Conservation (phyloP, 2,113 vertebrate species). For the Megaceryle torquata region DNA sequence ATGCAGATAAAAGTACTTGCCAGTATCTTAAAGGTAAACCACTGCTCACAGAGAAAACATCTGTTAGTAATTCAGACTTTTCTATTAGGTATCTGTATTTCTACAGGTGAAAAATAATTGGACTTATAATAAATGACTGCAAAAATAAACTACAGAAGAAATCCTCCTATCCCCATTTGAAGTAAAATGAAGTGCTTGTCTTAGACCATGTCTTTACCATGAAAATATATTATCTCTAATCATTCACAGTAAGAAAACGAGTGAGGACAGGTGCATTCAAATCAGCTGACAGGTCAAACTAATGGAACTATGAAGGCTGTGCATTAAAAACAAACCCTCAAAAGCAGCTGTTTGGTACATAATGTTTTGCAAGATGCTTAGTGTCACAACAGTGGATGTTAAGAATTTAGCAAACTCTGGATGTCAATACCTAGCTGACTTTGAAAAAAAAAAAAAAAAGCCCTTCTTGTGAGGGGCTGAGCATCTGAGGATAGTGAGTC, state of each 20-base stretch:
- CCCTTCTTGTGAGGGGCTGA: not conserved
- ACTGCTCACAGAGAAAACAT: not conserved
- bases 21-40: not conserved
- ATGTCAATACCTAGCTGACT: not conserved
- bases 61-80: not conserved
- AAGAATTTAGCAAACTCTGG: not conserved
- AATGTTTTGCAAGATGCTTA: not conserved
- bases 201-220: not conserved
- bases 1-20: not conserved
- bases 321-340: not conserved
- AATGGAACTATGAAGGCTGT: not conserved
- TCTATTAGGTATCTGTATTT: not conserved
- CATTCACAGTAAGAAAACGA: not conserved
- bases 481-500: not conserved
- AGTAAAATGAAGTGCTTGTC: not conserved
- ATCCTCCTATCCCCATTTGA: not conserved
- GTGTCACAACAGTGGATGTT: not conserved
- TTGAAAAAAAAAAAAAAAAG: too few species aligned
- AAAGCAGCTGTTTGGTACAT: not conserved
- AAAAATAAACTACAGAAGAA: not conserved
- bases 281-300: not conserved
- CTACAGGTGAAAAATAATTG: not conserved
- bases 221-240: not conserved
- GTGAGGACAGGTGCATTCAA: not conserved
- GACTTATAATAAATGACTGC: not conserved